Percentiles rank a stretch among this genome's conserved stretches.
Conservation (phyloP, 2,113 vertebrate species). For the Salvelinus fontinalis region DNA sequence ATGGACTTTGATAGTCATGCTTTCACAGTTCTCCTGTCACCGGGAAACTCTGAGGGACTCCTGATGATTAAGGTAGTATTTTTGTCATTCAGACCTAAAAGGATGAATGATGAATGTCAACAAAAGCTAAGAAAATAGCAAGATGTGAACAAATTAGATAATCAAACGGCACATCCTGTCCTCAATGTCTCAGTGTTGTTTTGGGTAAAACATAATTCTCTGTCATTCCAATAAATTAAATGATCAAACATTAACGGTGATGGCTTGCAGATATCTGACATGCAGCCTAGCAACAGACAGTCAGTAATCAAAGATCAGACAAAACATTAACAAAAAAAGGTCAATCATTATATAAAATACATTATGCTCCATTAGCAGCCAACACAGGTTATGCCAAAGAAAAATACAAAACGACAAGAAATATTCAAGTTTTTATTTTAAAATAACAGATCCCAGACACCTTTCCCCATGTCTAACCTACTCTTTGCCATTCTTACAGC, state of each 20-base stretch:
- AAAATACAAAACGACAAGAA: slow-evolving; percentile 38
- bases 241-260: slow-evolving; percentile 4
- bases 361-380: slow-evolving; percentile 28
- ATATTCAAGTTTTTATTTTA: slow-evolving; percentile 30
- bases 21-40: neutral
- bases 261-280: slow-evolving; percentile 15
- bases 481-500: slow-evolving; percentile 4
- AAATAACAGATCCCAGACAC: slow-evolving; percentile 26
- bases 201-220: slow-evolving; percentile 28
- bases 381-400: slow-evolving; percentile 15
- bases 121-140: neutral
- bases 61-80: neutral
- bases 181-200: slow-evolving; percentile 55
- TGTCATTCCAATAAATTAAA: slow-evolving; percentile 36
- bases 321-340: slow-evolving; percentile 24
- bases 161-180: slow-evolving; percentile 33
- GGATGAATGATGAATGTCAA: neutral
- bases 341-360: slow-evolving; percentile 20
- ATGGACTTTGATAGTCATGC: neutral
- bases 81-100: neutral
- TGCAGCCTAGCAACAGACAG: neutral
- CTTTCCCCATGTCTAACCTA: neutral
- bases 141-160: slow-evolving; percentile 17
- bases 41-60: neutral
- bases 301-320: slow-evolving; percentile 15